Conservation (phyloP, 2,113 vertebrate species). For the Ranitomeya imitator region DNA sequence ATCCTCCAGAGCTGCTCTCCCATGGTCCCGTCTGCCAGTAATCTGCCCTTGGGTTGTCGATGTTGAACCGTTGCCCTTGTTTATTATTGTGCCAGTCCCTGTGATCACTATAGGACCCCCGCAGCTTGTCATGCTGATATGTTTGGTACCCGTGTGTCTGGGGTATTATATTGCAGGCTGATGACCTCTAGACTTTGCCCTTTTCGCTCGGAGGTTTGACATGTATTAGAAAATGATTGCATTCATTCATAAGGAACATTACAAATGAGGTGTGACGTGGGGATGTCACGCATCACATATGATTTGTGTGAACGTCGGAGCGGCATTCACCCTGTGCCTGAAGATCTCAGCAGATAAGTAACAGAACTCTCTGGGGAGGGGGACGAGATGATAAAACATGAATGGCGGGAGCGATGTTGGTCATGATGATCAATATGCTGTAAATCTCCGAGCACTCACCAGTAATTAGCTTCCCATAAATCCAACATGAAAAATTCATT, state of each 20-base stretch:
- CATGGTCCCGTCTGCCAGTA: too few species aligned
- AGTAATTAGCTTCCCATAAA: neutral
- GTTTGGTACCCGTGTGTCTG: neutral
- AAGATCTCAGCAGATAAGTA: neutral
- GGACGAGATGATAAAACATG: neutral
- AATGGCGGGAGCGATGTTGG: neutral
- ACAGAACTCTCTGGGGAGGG: neutral
- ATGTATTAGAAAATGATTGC: neutral
- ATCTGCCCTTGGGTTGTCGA: neutral
- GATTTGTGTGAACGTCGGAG: neutral
- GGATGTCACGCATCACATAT: neutral
- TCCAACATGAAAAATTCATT: neutral
- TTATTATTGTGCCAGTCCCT: neutral
- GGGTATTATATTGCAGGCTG: neutral
- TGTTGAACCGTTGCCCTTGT: neutral
- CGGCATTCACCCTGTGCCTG: neutral
- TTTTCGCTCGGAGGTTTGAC: neutral
- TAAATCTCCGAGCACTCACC: neutral
- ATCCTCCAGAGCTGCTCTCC: too few species aligned
- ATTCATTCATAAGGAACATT: neutral
- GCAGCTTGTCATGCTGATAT: neutral
- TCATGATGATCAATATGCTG: neutral
- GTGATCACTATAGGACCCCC: neutral
- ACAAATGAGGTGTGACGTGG: neutral
- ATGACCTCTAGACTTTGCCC: neutral